Base-by-base conservation (phyloP, 2,113 vertebrate genomes). In the Cepphus grylle region DNA sequence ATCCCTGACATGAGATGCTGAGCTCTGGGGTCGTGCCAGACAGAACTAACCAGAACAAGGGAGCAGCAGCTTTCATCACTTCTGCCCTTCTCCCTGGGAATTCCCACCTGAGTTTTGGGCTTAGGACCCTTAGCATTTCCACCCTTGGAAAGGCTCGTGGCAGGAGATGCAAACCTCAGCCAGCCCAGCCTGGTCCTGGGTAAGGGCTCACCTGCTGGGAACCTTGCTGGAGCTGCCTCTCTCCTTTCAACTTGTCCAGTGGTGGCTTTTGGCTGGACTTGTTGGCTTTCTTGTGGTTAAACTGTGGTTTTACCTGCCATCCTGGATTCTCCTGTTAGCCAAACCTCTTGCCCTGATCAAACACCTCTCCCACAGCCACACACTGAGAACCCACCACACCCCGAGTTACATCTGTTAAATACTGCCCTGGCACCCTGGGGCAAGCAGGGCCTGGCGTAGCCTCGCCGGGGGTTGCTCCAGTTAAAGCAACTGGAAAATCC, bases 331-430 rank as follows among this genome's bases (percentile, higher is more conserved):
- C 29, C 30, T 9, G 2, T 67, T 67, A 76, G 30, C 45, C 55
- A 88, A 50, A 73, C 30, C 5, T 1, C 15, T 70, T 55, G n/a
- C 14, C 16, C n/a, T 8, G 2, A 42, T 45, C 58, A 74, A 82
- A 58, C 15, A 2, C 12, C 18, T 49, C 9, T 81, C 16, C 47
- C 30, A 59, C 11, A 61, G 45, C 21, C 19, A 34, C 12, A 26
- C 2, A 32, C 1, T 56, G 34, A 70, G 59, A 74, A 26, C 5
- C 4, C 12, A 81, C 23, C 20, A 49, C 11, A 20, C 1, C 2
- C 23, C 26, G 50, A 80, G 10, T 19, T 55, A 63, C 10, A 45
- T 21, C 30, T 32, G 21, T 34, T 53, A 50, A 61, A 62, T 1
- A 1, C 32, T 55, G 53, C 21, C 30, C 16, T 56, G 65, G 65